These are phyloP conservation scores for Tetragnatha versicolor DNA, from an alignment of 1,140 invertebrate species.

Conservation along the genomic window DNA sequence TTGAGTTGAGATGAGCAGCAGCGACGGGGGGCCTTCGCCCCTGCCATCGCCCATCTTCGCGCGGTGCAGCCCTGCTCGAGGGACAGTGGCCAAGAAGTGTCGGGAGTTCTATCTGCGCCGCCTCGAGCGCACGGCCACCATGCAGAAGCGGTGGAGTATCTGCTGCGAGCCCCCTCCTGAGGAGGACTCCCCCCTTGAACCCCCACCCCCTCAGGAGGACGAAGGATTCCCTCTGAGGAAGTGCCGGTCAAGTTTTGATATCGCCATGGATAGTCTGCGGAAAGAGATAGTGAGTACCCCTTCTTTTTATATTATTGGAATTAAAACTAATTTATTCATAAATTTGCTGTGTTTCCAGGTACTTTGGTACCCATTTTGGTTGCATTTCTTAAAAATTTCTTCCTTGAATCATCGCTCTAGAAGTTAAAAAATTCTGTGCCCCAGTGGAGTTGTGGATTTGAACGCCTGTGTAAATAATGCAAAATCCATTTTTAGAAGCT, in stretches of 20 bases:
- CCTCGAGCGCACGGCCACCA: slow-evolving; percentile 37
- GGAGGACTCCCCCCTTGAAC: background rate
- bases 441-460: no score
- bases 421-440: no score
- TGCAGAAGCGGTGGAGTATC: slow-evolving; percentile 54
- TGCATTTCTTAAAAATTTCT: no score
- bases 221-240: slow-evolving; percentile 38
- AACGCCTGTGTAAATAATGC: no score
- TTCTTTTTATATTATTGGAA: background rate
- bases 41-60: slow-evolving; percentile 39
- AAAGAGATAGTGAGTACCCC: slow-evolving; percentile 51
- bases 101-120: slow-evolving; percentile 47
- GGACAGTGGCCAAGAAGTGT: slow-evolving; percentile 47
- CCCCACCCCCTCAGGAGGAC: background rate
- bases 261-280: slow-evolving; percentile 48
- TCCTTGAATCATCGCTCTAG: no score
- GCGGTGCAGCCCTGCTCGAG: slow-evolving; percentile 32
- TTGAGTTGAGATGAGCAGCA: no score
- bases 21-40: slow-evolving; percentile 35
- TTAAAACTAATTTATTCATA: no score
- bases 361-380: no score
- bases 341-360: no score
- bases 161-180: slow-evolving; percentile 15
- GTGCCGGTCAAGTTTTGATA: slow-evolving; percentile 47
- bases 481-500: no score